These are phyloP conservation scores for Anhinga rufa DNA, from an alignment of 2,113 vertebrate species.

Conservation along the genomic window DNA sequence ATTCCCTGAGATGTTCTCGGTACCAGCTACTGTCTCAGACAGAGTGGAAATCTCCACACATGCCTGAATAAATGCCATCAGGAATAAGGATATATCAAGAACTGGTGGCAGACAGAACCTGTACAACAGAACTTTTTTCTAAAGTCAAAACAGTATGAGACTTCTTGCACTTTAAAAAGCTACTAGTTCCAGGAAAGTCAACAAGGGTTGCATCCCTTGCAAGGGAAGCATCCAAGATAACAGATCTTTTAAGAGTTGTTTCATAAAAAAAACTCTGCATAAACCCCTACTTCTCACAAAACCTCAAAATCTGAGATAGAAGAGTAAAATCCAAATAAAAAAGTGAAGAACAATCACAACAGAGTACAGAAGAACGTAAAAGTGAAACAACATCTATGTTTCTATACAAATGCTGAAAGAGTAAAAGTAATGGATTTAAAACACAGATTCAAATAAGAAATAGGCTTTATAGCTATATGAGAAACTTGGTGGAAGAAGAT, in stretches of 20 bases:
- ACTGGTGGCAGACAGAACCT: not conserved
- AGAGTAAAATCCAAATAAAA: not conserved
- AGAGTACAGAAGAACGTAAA: not conserved
- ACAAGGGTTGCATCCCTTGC: not conserved
- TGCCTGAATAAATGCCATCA: not conserved
- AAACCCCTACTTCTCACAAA: not conserved
- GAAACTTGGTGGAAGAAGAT: not conserved
- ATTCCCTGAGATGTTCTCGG: not conserved
- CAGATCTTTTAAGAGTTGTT: not conserved
- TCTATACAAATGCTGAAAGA: not conserved
- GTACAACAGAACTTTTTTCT: not conserved
- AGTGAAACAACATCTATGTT: not conserved
- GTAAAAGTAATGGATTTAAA: not conserved
- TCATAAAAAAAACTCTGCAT: not conserved
- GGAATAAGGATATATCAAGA: not conserved
- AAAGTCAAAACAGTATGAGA: not conserved
- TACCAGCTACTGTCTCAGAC: not conserved
- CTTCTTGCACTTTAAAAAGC: not conserved
- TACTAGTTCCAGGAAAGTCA: not conserved
- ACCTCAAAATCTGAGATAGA: not conserved
- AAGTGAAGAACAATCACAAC: not conserved
- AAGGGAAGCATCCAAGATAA: not conserved
- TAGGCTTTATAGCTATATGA: not conserved
- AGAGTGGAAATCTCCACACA: not conserved
- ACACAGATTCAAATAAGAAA: not conserved